Conservation (phyloP, 2,797 vertebrate species). For the Petrocephalus schoutedeni region DNA sequence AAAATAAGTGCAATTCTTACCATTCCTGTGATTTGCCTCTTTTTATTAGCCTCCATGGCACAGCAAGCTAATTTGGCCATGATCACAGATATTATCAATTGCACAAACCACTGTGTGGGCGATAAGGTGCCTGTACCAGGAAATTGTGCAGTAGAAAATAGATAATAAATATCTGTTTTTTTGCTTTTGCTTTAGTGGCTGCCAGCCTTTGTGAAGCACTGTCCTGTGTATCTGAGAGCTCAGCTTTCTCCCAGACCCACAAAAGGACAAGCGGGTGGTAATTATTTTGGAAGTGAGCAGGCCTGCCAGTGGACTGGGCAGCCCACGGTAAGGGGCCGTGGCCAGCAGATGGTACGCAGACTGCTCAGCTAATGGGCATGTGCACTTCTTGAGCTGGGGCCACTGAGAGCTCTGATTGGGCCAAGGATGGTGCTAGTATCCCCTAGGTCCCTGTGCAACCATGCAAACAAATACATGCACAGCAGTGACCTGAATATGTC, state of each 20-base stretch:
- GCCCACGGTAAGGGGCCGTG: not conserved
- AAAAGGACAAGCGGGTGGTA: not conserved
- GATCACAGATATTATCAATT: not conserved
- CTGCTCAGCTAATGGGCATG: not conserved
- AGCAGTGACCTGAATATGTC: not conserved
- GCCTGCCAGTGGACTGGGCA: not conserved
- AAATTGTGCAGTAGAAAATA: conserved; percentile 3
- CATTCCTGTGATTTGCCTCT: not conserved
- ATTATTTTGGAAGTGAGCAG: conserved; percentile 1
- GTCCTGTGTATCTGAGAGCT: not conserved
- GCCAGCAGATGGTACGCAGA: not conserved
- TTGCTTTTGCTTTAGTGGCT: not conserved
- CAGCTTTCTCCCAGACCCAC: not conserved
- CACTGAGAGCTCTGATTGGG: not conserved
- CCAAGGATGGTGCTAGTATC: not conserved
- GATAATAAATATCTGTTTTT: not conserved
- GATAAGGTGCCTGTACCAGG: not conserved
- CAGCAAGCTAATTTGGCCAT: not conserved
- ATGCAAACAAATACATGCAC: not conserved
- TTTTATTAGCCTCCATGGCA: not conserved
- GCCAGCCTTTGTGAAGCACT: not conserved
- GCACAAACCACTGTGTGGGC: not conserved
- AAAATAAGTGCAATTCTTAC: not conserved
- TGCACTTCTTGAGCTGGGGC: not conserved
- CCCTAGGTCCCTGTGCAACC: not conserved